Conservation (phyloP, 2,797 vertebrate species). For the Arrhamphus sclerolepis region DNA sequence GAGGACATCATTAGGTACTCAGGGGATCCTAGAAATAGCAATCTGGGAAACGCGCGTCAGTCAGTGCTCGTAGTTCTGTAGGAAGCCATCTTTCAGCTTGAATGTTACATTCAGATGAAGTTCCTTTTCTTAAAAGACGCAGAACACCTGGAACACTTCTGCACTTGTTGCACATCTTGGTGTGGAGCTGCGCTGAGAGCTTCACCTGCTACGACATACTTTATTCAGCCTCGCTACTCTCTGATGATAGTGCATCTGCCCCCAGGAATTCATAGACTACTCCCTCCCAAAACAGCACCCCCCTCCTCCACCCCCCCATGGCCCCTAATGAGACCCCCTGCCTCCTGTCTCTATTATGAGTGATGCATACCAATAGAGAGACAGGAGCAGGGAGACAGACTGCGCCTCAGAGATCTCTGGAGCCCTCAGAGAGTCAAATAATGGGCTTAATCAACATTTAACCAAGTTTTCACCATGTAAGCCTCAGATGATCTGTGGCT, state of each 20-base stretch:
- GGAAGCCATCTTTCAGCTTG: conserved; percentile 62
- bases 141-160: conserved; percentile 54
- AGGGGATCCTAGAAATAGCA: conserved; percentile 57
- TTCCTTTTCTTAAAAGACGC: conserved; percentile 48
- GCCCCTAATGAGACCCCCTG: conserved; percentile 79
- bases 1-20: conserved; percentile 49
- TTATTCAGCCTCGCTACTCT: conserved; percentile 40
- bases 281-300: conserved; percentile 13
- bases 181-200: conserved; percentile 1
- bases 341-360: conserved; percentile 72
- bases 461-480: conserved; percentile 61
- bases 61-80: conserved; percentile 38
- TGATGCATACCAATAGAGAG: conserved; percentile 78
- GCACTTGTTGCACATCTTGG: background rate
- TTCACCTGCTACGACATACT: conserved; percentile 40
- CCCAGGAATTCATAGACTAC: conserved; percentile 52
- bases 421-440: conserved; percentile 56
- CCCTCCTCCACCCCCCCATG: too few relatives aligned
- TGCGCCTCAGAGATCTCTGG: conserved; percentile 58
- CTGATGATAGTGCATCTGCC: conserved; percentile 66
- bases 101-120: conserved; percentile 29
- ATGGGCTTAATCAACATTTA: conserved; percentile 69
- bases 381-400: conserved; percentile 69
- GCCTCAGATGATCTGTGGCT: conserved; percentile 71
- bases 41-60: conserved; percentile 50